Percentiles rank a stretch among this genome's conserved stretches.
These are phyloP conservation scores for Polydrusus tereticollis DNA, from an alignment of 2,888 invertebrate genomes.

Conservation along the genomic window DNA sequence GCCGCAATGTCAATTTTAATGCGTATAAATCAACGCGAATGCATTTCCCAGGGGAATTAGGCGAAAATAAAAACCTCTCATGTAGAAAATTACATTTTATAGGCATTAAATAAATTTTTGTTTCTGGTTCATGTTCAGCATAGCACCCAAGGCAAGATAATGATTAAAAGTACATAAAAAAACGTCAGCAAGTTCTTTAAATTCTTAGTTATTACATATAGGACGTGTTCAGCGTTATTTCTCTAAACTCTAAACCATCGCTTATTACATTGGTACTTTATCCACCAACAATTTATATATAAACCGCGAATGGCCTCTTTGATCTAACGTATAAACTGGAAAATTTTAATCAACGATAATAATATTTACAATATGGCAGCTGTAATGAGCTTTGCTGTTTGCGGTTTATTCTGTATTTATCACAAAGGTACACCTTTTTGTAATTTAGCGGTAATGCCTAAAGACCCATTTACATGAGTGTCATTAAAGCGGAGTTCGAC, in stretches of 20 bases:
- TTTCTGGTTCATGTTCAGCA: not conserved
- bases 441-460: not conserved
- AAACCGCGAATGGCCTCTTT: not conserved
- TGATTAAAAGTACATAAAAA: no score
- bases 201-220: no score
- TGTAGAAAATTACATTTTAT: not conserved
- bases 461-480: not conserved
- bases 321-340: conserved; percentile 19
- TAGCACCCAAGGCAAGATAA: no score
- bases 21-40: conserved; percentile 27
- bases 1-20: conserved; percentile 32
- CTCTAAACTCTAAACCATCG: no score
- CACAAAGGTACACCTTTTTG: not conserved
- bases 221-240: no score
- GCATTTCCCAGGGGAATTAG: conserved; percentile 11
- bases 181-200: no score
- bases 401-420: conserved; percentile 4
- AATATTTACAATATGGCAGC: conserved; percentile 17
- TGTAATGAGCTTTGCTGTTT: not conserved
- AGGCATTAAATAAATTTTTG: not conserved
- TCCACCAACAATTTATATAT: conserved; percentile 5
- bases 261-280: no score
- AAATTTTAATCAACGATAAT: conserved; percentile 14
- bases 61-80: not conserved
- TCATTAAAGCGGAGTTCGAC: no score